Evolutionary conservation across 2,888 invertebrate genomes (phyloP).

Genomic region (Meiosimyza decipiens): DNA sequence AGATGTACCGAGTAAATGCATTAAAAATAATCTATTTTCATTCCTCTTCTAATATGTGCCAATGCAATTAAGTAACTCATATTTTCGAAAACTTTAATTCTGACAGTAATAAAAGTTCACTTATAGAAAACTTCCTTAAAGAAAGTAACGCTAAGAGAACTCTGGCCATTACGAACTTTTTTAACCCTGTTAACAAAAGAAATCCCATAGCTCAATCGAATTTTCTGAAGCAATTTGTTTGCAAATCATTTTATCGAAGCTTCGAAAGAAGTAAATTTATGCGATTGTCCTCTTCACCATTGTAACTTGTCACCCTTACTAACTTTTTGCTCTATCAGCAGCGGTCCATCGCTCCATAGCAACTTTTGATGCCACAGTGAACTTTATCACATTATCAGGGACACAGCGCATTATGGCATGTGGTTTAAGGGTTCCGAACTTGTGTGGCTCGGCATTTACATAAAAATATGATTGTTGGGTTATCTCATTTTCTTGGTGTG

Average conservation of each 20-base stretch:
- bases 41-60: no score
- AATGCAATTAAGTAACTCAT: no score
- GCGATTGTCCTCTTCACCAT: constrained; percentile 44
- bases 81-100: no score
- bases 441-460: constrained; percentile 35
- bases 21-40: no score
- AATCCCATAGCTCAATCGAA: constrained; percentile 60
- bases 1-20: no score
- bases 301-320: constrained; percentile 34
- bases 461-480: constrained; percentile 38
- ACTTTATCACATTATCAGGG: constrained; percentile 28
- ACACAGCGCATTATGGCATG: constrained; percentile 12
- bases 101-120: no score
- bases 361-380: constrained; percentile 12
- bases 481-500: background rate
- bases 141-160: background rate
- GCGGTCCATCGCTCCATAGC: background rate
- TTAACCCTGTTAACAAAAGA: constrained; percentile 57
- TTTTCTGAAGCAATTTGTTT: constrained; percentile 61
- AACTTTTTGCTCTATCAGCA: constrained; percentile 24
- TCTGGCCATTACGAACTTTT: constrained; percentile 26
- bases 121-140: no score
- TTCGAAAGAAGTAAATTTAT: constrained; percentile 42
- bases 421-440: constrained; percentile 21
- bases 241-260: constrained; percentile 59